A percentile compares a stretch with the other conserved stretches of the same genome.
Evolutionary conservation across 1,140 invertebrate species (phyloP).

Genomic region (Pemphigus obesinymphae): DNA sequence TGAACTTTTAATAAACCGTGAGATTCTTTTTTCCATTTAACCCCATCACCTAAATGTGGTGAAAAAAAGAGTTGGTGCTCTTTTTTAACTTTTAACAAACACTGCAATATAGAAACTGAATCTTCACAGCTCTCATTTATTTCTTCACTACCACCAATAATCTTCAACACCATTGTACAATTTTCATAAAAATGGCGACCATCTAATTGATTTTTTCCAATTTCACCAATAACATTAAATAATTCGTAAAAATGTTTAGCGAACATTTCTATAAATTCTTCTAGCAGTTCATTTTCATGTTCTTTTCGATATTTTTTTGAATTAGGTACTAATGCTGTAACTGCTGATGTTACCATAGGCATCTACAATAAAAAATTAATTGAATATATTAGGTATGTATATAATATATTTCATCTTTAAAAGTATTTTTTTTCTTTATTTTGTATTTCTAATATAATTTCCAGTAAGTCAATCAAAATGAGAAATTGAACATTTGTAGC

Average conservation of each 20-base stretch:
- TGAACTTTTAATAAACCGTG: slow-evolving; percentile 27
- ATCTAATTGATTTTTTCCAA: slow-evolving; percentile 20
- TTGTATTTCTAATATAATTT: too few species aligned
- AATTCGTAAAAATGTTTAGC: slow-evolving; percentile 35
- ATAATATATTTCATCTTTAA: too few species aligned
- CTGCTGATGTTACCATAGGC: not conserved
- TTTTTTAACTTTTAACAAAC: slow-evolving; percentile 11
- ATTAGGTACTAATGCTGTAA: not conserved
- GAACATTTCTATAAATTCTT: slow-evolving; percentile 35
- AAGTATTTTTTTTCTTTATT: too few species aligned
- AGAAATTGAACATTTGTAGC: too few species aligned
- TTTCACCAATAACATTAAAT: slow-evolving; percentile 6
- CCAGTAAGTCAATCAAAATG: too few species aligned
- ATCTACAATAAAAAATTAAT: not conserved
- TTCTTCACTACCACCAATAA: slow-evolving; percentile 6
- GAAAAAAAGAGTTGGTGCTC: slow-evolving; percentile 19
- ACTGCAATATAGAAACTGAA: not conserved
- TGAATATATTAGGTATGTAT: too few species aligned
- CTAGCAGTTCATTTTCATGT: not conserved
- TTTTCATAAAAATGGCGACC: slow-evolving; percentile 31
- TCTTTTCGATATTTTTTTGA: slow-evolving; percentile 14
- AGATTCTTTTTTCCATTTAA: slow-evolving; percentile 37
- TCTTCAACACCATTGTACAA: slow-evolving; percentile 15
- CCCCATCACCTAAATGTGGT: slow-evolving; percentile 1
- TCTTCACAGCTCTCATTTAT: not conserved